phyloP scores from a whole-genome alignment of 2,797 vertebrate genomes.

The Ptychobarbus kaznakovi region DNA sequence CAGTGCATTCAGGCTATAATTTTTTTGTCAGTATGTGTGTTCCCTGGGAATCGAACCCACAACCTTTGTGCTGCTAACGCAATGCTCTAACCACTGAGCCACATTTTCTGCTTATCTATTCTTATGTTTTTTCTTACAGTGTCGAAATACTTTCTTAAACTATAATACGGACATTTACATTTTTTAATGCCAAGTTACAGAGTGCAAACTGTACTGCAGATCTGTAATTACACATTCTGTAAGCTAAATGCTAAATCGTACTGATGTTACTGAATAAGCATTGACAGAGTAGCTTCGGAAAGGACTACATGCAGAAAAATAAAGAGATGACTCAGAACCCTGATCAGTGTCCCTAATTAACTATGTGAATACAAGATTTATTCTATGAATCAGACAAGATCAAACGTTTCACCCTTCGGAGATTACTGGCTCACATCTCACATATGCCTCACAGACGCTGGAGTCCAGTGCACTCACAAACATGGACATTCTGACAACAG shows the following conservation, averaged over 20 bases:
- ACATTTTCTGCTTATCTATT: too few species aligned
- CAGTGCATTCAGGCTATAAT: too few species aligned
- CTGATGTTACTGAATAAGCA: neutral
- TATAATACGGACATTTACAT: neutral
- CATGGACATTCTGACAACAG: neutral
- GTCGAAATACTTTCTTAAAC: neutral
- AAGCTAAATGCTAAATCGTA: neutral
- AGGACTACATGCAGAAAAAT: neutral
- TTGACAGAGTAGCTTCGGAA: neutral
- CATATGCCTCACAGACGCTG: neutral
- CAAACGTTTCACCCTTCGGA: neutral
- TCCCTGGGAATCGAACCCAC: too few species aligned
- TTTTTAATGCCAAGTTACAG: neutral
- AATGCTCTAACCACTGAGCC: too few species aligned
- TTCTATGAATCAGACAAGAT: neutral
- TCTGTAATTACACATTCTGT: neutral
- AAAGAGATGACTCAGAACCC: slow-evolving; percentile 7
- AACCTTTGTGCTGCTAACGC: too few species aligned
- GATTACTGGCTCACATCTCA: neutral
- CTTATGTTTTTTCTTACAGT: neutral
- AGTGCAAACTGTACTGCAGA: neutral
- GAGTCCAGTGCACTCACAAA: neutral
- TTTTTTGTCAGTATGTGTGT: too few species aligned
- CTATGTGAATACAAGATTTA: neutral
- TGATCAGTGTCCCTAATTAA: slow-evolving; percentile 13